Conservation (phyloP, 2,797 vertebrate species). For the Arctocebus calabarensis region DNA sequence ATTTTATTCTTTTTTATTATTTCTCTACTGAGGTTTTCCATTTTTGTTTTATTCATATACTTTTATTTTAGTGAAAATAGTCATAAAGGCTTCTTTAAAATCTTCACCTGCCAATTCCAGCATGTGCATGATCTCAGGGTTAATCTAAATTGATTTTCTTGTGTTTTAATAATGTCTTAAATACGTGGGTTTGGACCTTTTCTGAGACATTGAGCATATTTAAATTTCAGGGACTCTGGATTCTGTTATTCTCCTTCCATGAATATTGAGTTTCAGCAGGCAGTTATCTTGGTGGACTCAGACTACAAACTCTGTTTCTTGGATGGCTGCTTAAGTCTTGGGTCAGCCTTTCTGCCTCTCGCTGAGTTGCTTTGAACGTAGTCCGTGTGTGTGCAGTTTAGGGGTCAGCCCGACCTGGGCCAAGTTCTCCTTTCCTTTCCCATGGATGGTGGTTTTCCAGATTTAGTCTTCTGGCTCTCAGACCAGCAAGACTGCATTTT, state of each 20-base stretch:
- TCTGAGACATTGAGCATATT: too few species aligned
- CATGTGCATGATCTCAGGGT: neutral
- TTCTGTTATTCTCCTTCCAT: neutral
- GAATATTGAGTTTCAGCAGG: neutral
- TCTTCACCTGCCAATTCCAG: neutral
- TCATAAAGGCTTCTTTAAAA: too few species aligned
- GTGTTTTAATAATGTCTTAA: neutral
- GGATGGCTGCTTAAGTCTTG: neutral
- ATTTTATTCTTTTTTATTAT: neutral
- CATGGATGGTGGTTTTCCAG: neutral
- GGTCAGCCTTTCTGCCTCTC: neutral
- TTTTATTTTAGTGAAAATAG: too few species aligned
- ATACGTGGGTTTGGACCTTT: neutral
- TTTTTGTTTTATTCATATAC: neutral
- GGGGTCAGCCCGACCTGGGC: neutral
- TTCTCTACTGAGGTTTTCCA: slow-evolving; percentile 16
- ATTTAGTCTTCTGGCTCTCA: neutral
- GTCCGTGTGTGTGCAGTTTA: neutral
- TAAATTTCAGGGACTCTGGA: neutral
- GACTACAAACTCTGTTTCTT: neutral
- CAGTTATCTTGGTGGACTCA: neutral
- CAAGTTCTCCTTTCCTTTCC: neutral
- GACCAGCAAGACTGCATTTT: neutral
- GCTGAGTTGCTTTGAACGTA: neutral
- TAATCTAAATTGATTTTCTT: neutral